Percentiles rank a stretch among this genome's conserved stretches.
Evolutionary conservation across 2,888 invertebrate species (phyloP).

Genomic region (Pseudolycoriella hygida): DNA sequence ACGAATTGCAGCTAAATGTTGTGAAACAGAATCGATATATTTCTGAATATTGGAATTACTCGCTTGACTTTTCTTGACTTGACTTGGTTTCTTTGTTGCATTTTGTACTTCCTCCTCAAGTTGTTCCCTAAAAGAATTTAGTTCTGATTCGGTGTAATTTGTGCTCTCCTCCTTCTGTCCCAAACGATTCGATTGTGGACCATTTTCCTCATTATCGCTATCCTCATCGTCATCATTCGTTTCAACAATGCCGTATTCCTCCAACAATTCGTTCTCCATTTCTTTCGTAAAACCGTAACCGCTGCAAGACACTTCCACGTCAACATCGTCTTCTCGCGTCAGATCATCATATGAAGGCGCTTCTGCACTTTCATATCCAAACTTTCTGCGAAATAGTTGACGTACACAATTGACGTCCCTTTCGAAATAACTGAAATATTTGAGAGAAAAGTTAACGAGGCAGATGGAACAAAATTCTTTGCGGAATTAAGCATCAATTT

Average conservation of each 20-base stretch:
- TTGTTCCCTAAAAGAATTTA: conserved; percentile 21
- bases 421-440: conserved; percentile 70
- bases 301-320: conserved; percentile 79
- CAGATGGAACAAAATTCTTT: too few species aligned
- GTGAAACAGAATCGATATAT: conserved; percentile 27
- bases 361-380: conserved; percentile 70
- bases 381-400: conserved; percentile 79
- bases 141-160: conserved; percentile 12
- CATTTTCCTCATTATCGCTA: conserved; percentile 14
- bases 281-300: conserved; percentile 80
- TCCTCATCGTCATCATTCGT: conserved; percentile 18
- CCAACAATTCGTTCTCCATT: conserved; percentile 53
- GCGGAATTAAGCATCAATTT: too few species aligned
- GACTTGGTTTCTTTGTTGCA: conserved; percentile 31
- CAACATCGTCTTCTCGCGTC: conserved; percentile 63
- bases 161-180: conserved; percentile 15
- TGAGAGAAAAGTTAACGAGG: too few species aligned
- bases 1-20: conserved; percentile 15
- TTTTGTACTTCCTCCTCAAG: conserved; percentile 27
- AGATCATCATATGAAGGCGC: conserved; percentile 60
- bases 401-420: conserved; percentile 86
- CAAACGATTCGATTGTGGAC: conserved; percentile 15
- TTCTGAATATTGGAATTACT: conserved; percentile 27
- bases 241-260: conserved; percentile 34
- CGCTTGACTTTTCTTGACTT: conserved; percentile 17